Evolutionary conservation across 1,140 invertebrate genomes (phyloP).

Genomic region (Geopemphigus sp.): DNA sequence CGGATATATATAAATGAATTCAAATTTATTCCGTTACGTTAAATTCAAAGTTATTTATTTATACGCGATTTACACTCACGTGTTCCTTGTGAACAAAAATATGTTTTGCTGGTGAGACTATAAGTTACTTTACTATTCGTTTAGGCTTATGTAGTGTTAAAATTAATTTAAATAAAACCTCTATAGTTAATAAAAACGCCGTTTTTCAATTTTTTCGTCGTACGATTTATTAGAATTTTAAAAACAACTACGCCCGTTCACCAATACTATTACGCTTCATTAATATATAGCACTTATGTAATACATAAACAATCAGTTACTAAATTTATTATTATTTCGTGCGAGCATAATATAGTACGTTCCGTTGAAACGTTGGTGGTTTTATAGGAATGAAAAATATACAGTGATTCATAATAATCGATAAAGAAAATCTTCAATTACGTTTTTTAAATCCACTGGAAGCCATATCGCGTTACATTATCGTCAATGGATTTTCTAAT

Average conservation of each 20-base stretch:
- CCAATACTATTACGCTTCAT: background rate
- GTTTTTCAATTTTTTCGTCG: background rate
- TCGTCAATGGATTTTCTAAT: slow-evolving; percentile 24
- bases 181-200: background rate
- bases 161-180: slow-evolving; percentile 17
- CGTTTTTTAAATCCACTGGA: slow-evolving; percentile 26
- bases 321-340: slow-evolving; percentile 7
- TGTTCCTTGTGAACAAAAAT: background rate
- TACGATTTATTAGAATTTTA: background rate
- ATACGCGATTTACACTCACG: background rate
- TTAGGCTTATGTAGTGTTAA: background rate
- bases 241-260: background rate
- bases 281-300: background rate
- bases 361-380: background rate
- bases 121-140: background rate
- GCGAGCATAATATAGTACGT: background rate
- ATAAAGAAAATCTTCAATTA: slow-evolving; percentile 44
- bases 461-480: slow-evolving; percentile 12
- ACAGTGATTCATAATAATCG: background rate
- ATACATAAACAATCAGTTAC: background rate
- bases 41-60: background rate
- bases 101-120: slow-evolving; percentile 1
- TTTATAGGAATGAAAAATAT: background rate
- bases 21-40: background rate
- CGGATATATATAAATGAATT: background rate